Conservation (phyloP, 2,888 invertebrate species). For the Nasonovia ribisnigri region DNA sequence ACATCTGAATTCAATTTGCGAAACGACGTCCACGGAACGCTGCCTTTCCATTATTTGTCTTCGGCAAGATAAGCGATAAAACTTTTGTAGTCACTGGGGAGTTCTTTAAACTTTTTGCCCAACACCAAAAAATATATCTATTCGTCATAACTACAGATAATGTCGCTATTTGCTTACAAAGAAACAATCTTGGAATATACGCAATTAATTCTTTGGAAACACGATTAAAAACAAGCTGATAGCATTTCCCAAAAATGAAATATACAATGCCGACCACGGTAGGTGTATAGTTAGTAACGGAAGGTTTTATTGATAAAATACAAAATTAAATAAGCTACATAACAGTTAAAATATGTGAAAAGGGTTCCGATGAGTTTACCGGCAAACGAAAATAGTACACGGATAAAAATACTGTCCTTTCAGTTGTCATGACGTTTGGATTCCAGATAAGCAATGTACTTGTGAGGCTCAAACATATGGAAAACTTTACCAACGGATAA, state of each 20-base stretch:
- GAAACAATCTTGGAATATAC: slow-evolving; percentile 11
- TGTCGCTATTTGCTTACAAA: slow-evolving; percentile 24
- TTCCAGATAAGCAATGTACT: slow-evolving; percentile 60
- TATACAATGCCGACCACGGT: background rate
- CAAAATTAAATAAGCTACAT: slow-evolving; percentile 5
- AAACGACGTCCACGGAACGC: slow-evolving; percentile 47
- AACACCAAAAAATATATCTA: slow-evolving; percentile 24
- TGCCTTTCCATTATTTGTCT: slow-evolving; percentile 48
- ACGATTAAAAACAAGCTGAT: slow-evolving; percentile 6
- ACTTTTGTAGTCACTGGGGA: slow-evolving; percentile 48
- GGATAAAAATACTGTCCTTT: slow-evolving; percentile 59
- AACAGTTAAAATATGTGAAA: slow-evolving; percentile 11
- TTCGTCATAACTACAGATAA: slow-evolving; percentile 34
- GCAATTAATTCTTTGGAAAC: slow-evolving; percentile 33
- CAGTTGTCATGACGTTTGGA: slow-evolving; percentile 43
- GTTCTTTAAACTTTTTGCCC: slow-evolving; percentile 34
- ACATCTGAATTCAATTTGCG: slow-evolving; percentile 60
- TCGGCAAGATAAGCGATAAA: slow-evolving; percentile 51
- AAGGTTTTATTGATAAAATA: background rate
- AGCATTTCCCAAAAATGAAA: background rate
- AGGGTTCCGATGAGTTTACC: slow-evolving; percentile 24
- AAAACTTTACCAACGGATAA: slow-evolving; percentile 59
- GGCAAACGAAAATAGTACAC: slow-evolving; percentile 15
- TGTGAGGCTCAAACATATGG: slow-evolving; percentile 49
- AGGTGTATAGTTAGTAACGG: too few relatives aligned